Base-by-base conservation (phyloP, 2,888 invertebrate genomes). In the Idaea aversata region DNA sequence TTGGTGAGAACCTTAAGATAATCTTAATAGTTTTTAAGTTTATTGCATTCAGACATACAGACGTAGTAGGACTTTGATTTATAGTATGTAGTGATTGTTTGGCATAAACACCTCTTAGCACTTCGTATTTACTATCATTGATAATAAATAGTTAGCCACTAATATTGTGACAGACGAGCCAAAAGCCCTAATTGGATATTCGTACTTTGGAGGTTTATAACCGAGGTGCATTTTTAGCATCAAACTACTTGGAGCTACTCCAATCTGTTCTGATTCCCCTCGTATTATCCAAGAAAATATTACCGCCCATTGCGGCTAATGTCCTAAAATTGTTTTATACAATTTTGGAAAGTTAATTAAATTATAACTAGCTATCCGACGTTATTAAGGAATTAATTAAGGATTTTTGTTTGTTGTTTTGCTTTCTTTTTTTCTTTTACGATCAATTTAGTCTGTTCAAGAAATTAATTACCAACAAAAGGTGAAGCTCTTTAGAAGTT, bases 221-320 rank as follows among this genome's bases (percentile, higher is more conserved):
- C 47, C 47, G 10, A 47, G 47, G 7, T 10, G 47, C 47, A 47
- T 47, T 47, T 5, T 47, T 10, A 47, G 47, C 47, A 47, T 47
- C 47, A 10, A 13, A 47, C 47, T 47, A 47, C 47, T 47, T 10
- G 10, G 13, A 47, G 47, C 10, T 47, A 47, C 47, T 47, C 10
- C 47, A 79, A 81, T 80, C 77, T 73, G 71, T 75, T 77, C 76
- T 76, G 78, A 81, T 80, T 79, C 77, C 79, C 78, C 79, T 83
- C 81, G 77, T 80, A 82, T 81, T 70, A 74, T 71, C 75, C 68
- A 72, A 72, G 72, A 73, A 75, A 75, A 77, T 74, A 73, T 78
- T 76, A 75, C 75, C 70, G 68, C 62, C 64, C 63, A 68, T 70
- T 71, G 62, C 63, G 63, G 59, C 62, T 61, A 59, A 34, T 59